phyloP scores from a whole-genome alignment of 2,888 invertebrate species.

The Microplitis manilae region DNA sequence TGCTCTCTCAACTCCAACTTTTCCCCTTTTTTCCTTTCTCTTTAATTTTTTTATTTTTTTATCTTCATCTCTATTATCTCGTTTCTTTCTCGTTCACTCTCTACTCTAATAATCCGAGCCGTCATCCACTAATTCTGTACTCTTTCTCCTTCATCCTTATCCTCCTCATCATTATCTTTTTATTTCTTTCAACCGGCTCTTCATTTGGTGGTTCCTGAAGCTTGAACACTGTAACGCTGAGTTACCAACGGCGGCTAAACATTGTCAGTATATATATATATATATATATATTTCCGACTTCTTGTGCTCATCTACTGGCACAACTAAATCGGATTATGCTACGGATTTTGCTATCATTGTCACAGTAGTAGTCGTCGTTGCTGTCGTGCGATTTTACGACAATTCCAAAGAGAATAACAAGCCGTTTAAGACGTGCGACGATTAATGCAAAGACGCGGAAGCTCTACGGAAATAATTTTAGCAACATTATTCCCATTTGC shows the following conservation, averaged over 20 bases:
- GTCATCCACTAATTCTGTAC: not conserved
- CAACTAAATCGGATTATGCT: slow-evolving; percentile 29
- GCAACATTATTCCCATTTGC: slow-evolving; percentile 9
- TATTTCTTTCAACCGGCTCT: slow-evolving; percentile 14
- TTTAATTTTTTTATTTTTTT: slow-evolving; percentile 25
- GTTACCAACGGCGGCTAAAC: slow-evolving; percentile 17
- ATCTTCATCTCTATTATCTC: slow-evolving; percentile 1
- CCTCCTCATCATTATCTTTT: slow-evolving; percentile 3
- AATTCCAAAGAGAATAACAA: not conserved
- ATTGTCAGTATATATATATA: not conserved
- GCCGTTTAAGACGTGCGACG: not conserved
- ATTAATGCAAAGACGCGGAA: slow-evolving; percentile 15
- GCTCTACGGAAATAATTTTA: slow-evolving; percentile 23
- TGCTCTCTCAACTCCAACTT: slow-evolving; percentile 27
- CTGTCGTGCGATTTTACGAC: slow-evolving; percentile 7
- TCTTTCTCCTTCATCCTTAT: not conserved
- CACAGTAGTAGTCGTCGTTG: not conserved
- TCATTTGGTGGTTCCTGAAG: slow-evolving; percentile 24
- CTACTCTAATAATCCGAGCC: slow-evolving; percentile 6
- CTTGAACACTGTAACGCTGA: slow-evolving; percentile 11
- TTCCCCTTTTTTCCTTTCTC: slow-evolving; percentile 6
- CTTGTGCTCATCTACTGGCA: slow-evolving; percentile 5
- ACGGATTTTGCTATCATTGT: not conserved
- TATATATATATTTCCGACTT: slow-evolving; percentile 9
- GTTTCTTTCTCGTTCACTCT: slow-evolving; percentile 23